Base-by-base conservation (phyloP, 2,888 invertebrate genomes). In the Hemithea aestivaria region DNA sequence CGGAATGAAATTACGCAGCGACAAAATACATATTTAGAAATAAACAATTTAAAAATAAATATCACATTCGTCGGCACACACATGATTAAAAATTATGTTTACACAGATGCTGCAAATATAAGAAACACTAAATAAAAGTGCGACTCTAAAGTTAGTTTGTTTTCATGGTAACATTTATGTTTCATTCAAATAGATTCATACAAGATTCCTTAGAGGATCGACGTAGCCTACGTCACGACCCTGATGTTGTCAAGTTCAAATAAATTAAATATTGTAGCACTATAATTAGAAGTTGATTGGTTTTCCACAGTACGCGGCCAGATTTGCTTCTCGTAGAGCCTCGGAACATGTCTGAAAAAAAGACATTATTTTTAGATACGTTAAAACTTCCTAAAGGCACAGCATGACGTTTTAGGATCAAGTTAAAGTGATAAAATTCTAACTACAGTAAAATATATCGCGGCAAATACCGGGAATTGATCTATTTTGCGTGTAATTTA, bases 301-400 rank as follows among this genome's bases (percentile, higher is more conserved):
- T 88, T 99, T 99, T 64, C 99, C 99, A 73, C 90, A 94, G 77
- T 96, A 97, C 12, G 99, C 98, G 7, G 96, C 94, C 54, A 99
- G 73, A 73, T 98, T 97, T 20, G 99, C 99, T 89, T 99, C 99
- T 73, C 98, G 91, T 40, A 99, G 90, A 1, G 99, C 99, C 87
- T 99, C 99, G 3, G 99, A 89, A 62, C 98, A 97, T 29, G 99
- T 99, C 97, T 97, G 89, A 0, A 90, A 90, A 46, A 28, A 34
- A 29, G 40, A 12, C 5, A 8, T 23, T 25, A 27, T 8, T 7
- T 33, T 29, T 20, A 31, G 5, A 23, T 10, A 21, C 10, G 7
- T 10, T 21, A 11, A 28, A 8, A 10, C n/a, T n/a, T n/a, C n/a
- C n/a, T n/a, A n/a, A n/a, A n/a, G n/a, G n/a, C n/a, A n/a, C n/a